Evolutionary conservation across 23 tunicate genomes (phyloP), one percentile per base, ranked within the genome.

Genomic region (Clavelina lepadiformis): DNA sequence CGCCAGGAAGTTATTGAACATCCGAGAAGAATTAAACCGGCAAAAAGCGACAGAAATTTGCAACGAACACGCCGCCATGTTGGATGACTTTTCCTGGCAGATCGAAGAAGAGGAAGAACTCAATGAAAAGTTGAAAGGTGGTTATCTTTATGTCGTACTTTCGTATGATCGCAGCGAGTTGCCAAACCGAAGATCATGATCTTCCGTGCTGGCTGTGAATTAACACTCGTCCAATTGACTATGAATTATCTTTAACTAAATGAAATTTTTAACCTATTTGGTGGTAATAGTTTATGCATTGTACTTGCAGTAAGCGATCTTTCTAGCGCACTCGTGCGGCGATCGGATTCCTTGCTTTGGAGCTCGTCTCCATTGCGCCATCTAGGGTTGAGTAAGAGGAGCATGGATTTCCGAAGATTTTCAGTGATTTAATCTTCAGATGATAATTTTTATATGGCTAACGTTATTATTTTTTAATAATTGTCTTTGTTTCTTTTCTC

Each of bases 351-450:
- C 18, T 32, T 82, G 3, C 75, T 73, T 0, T 25, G 81, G 6
- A 33, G 68, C 21, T 35, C 82, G 7, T 58, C 82, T 2, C 65
- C 51, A 19, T 58, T 83, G 31, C 73, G 69, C 5, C 76, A 77
- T 5, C 60, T 83, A 46, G 82, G 91, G 24, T 75, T 83, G 34
- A 75, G 50, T 34, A 74, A 71, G 50, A 67, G 36, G 82, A 67
- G 63, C 0, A 46, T 75, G 62, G 91, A 83, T 19, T 75, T 80
- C 20, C 60, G 46, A 50, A 64, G 91, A 18, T 83, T 83, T 52
- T 75, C 91, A n/a, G 91, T 83, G 22, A 65, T 83, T 18, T 69
- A 46, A 69, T n/a, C n/a, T n/a, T n/a, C n/a, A n/a, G n/a, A n/a
- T n/a, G n/a, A n/a, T n/a, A n/a, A n/a, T n/a, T n/a, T n/a, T n/a